Evolutionary conservation across 2,888 invertebrate genomes (phyloP), one percentile per base, ranked within the genome.

Genomic region (Lydus trimaculatus): DNA sequence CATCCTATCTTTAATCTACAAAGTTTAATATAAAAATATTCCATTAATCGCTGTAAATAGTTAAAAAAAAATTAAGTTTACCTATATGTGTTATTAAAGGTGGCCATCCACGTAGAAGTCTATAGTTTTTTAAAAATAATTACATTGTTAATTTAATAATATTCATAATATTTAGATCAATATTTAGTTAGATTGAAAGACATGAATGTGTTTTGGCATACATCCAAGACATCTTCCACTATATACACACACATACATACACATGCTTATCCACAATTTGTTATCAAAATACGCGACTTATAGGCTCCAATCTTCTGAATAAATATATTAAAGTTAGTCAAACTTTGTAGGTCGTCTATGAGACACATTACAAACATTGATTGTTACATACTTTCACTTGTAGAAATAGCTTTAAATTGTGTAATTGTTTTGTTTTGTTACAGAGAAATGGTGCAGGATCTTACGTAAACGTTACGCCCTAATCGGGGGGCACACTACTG

Each of bases 381-480:
- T 28, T 28, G 4, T 28, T 28, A 28, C 4, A 28, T 28, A 28
- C 28, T 28, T 28, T 4, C 28, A 33, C 11, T 3, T 33, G 11
- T 33, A 6, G 11, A 33, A 9, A 33, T 33, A 9, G 33, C 33
- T 33, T 33, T 33, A 33, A 11, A 39, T 61, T 31, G 13, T 39
- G 4, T 60, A 61, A n/a, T 17, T 3, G n/a, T 68, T 59, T 20
- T 58, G 17, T 64, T 62, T 62, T 39, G 23, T 80, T 80, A 25
- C 78, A 82, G 83, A 77, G 76, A 79, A 74, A 84, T 85, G 85
- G 77, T 84, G 74, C 84, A 84, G 76, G 84, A 84, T 74, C 78
- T 84, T 75, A 84, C 84, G 80, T 84, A 84, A 80, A 75, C 67
- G 75, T 67, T n/a, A 67, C 65, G 70, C 64, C 69, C 74, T 70